Conservation (phyloP, 2,888 invertebrate species). For the Dicycla oo region DNA sequence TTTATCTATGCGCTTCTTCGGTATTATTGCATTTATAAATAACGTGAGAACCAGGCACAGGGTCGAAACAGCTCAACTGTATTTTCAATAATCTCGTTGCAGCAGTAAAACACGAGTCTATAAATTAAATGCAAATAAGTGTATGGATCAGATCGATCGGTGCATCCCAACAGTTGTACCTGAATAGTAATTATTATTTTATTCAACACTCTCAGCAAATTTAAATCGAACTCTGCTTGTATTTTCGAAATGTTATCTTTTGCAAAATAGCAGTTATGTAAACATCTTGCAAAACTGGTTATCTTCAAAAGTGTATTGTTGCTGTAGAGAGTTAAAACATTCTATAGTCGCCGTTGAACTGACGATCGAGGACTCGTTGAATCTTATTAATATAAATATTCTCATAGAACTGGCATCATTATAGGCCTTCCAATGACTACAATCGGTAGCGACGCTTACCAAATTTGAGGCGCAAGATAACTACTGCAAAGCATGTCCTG, state of each 20-base stretch:
- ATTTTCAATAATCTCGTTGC: neutral
- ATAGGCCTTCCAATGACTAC: neutral
- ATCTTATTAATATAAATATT: neutral
- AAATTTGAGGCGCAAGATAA: neutral
- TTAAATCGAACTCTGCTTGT: slow-evolving; percentile 16
- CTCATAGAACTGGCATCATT: too few species aligned
- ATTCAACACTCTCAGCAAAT: slow-evolving; percentile 28
- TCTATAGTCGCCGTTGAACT: neutral
- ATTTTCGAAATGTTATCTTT: slow-evolving; percentile 11
- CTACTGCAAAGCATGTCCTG: neutral
- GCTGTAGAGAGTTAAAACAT: neutral
- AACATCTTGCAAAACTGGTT: neutral
- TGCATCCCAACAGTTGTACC: slow-evolving; percentile 30
- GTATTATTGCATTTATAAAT: too few species aligned
- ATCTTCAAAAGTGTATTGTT: neutral
- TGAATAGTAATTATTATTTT: slow-evolving; percentile 35
- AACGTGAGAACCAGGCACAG: neutral
- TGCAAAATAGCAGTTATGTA: neutral
- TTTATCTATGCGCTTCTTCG: too few species aligned
- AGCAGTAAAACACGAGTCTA: slow-evolving; percentile 15
- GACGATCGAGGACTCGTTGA: neutral
- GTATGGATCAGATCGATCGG: slow-evolving; percentile 10
- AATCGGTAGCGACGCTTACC: neutral
- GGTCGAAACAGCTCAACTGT: neutral
- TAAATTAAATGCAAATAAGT: slow-evolving; percentile 44